Base-by-base conservation (phyloP, 2,113 vertebrate species). In the Sander lucioperca region DNA sequence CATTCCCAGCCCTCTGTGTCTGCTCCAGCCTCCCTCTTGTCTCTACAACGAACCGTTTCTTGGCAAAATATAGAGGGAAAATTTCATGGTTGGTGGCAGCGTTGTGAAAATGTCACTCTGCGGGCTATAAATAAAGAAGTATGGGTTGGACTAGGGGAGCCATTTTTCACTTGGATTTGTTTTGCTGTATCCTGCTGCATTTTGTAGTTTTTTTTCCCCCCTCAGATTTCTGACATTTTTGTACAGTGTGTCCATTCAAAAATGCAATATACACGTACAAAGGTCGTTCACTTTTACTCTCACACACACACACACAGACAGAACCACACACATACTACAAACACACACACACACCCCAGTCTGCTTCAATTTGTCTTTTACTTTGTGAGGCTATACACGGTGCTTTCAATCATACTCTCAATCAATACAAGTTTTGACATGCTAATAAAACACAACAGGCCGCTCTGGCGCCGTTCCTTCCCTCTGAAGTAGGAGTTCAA, bases 351-450 rank as follows among this genome's bases (percentile, higher is more conserved):
- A 39, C 12, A 10, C 65, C 6, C 54, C 68, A 10, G 50, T 79
- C 75, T 61, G 72, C 74, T 43, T 72, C 80, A 74, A 76, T 90
- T 80, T 82, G 61, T 82, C 74, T 65, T 51, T 68, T 48, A 48
- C 23, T 45, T 77, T 77, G 77, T 54, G 6, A 66, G 76, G 67
- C 83, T 53, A 47, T 84, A 53, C 61, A 25, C 66, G 56, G 74
- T 8, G 68, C 86, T 71, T 82, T 89, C 88, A 86, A 80, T 92
- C 91, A 84, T 48, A 1, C 62, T 45, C 57, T 77, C 73, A 80
- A 90, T 92, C 88, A 82, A 86, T 92, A 88, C 48, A 13, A 73
- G 63, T 83, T 93, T 73, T 92, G 92, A 91, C 91, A 91, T 73
- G 13, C 69, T 87, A 85, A 88, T 91, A 87, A 91, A 92, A 91